Conservation (phyloP, 2,888 invertebrate genomes). For the Apodemia hepburni region DNA sequence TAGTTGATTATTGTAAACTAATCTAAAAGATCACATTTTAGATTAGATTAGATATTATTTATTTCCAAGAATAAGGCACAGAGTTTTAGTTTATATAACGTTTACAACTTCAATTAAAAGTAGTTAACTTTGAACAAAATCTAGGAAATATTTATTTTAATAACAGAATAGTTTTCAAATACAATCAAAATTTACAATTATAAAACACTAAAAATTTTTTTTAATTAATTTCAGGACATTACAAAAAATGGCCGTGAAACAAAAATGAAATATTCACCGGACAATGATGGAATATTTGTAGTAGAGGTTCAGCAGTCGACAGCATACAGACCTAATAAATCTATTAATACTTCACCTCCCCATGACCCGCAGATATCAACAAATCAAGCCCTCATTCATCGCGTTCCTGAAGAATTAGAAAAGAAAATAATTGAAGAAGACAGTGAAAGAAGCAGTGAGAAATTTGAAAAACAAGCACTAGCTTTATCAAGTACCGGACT, state of each 20-base stretch:
- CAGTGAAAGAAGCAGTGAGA: conserved; percentile 50
- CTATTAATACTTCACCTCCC: conserved; percentile 51
- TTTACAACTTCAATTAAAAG: too few species aligned
- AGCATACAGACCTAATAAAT: conserved; percentile 59
- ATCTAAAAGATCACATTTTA: too few species aligned
- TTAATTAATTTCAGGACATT: conserved; percentile 79
- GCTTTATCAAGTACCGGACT: conserved; percentile 86
- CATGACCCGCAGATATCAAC: conserved; percentile 68
- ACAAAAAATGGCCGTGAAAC: conserved; percentile 86
- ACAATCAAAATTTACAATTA: too few species aligned
- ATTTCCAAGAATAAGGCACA: too few species aligned
- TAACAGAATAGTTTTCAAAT: too few species aligned
- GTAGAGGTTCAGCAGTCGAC: conserved; percentile 82
- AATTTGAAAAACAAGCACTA: conserved; percentile 62
- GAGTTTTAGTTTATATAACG: too few species aligned
- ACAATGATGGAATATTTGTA: conserved; percentile 87
- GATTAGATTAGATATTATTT: too few species aligned
- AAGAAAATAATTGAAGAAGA: conserved; percentile 54
- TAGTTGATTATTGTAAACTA: too few species aligned
- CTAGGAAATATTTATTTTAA: too few species aligned
- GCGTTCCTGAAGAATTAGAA: conserved; percentile 63
- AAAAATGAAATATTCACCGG: conserved; percentile 87
- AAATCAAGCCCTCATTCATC: conserved; percentile 70
- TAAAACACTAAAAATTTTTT: neutral
- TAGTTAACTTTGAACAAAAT: too few species aligned